These are phyloP conservation scores for Acrobasis consociella DNA, from an alignment of 2,888 invertebrate genomes.

Conservation along the genomic window DNA sequence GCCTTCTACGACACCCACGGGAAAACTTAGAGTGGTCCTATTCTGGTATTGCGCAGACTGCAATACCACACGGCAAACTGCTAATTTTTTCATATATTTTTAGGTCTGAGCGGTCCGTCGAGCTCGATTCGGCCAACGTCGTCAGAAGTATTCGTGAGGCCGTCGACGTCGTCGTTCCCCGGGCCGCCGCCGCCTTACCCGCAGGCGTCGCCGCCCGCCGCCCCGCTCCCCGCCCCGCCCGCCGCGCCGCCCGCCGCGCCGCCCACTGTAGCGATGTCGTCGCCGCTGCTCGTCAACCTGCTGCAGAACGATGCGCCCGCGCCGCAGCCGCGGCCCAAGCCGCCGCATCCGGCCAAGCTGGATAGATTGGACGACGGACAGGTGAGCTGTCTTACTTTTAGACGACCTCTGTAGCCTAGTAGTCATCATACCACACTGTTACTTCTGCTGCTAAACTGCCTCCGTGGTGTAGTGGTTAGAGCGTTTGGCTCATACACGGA, in stretches of 20 bases:
- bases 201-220: constrained; percentile 39
- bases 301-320: constrained; percentile 91
- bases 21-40: too few relatives aligned
- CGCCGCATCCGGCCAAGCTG: constrained; percentile 66
- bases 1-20: too few relatives aligned
- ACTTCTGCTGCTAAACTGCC: too few relatives aligned
- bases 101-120: constrained; percentile 52
- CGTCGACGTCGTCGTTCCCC: constrained; percentile 61
- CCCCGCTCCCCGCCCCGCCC: constrained; percentile 39
- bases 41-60: too few relatives aligned
- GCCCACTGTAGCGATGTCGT: constrained; percentile 88
- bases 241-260: constrained; percentile 43
- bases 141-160: constrained; percentile 55
- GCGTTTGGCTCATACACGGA: too few relatives aligned
- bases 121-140: constrained; percentile 36
- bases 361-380: constrained; percentile 70
- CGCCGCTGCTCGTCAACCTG: constrained; percentile 95
- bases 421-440: too few relatives aligned
- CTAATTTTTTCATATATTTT: too few relatives aligned
- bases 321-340: constrained; percentile 60
- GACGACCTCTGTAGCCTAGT: too few relatives aligned
- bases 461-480: too few relatives aligned
- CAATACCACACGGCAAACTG: too few relatives aligned
- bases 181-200: constrained; percentile 69
- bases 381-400: constrained; percentile 40